phyloP scores from a whole-genome alignment of 1,140 invertebrate genomes.

The Drosophila orosa region DNA sequence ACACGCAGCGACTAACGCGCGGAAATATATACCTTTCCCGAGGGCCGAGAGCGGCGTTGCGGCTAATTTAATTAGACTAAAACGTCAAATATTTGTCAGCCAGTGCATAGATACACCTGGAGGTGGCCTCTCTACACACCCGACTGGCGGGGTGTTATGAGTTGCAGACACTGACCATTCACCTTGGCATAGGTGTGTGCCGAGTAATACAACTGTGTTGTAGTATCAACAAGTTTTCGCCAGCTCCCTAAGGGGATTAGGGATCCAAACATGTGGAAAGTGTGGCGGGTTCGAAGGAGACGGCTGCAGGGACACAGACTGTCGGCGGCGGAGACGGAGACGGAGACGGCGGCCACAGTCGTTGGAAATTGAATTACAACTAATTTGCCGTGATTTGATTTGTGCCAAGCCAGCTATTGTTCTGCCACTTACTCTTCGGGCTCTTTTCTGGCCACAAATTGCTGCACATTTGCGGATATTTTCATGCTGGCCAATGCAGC shows the following conservation, averaged over 20 bases:
- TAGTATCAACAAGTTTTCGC: conserved; percentile 66
- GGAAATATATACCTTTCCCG: conserved; percentile 79
- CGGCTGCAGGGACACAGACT: conserved; percentile 8
- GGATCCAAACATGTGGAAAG: conserved; percentile 47
- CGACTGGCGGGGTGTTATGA: conserved; percentile 13
- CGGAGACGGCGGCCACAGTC: conserved; percentile 27
- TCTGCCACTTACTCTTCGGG: conserved; percentile 17
- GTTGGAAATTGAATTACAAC: conserved; percentile 76
- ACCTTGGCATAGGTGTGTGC: conserved; percentile 40
- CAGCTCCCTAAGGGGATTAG: conserved; percentile 71
- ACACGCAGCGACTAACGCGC: conserved; percentile 42
- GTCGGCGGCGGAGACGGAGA: not conserved
- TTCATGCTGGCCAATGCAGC: conserved; percentile 47
- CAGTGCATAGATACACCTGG: conserved; percentile 34
- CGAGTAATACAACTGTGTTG: not conserved
- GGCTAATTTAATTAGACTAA: conserved; percentile 84
- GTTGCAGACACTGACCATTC: conserved; percentile 17
- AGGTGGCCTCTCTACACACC: conserved; percentile 11
- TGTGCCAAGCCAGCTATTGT: conserved; percentile 31
- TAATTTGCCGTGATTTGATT: conserved; percentile 78
- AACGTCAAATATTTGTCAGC: conserved; percentile 82
- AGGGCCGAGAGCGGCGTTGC: conserved; percentile 51
- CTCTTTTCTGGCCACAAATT: conserved; percentile 30
- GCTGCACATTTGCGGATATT: conserved; percentile 30
- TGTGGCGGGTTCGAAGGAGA: conserved; percentile 5